Base-by-base conservation (phyloP, 2,797 vertebrate genomes). In the Cebuella pygmaea region DNA sequence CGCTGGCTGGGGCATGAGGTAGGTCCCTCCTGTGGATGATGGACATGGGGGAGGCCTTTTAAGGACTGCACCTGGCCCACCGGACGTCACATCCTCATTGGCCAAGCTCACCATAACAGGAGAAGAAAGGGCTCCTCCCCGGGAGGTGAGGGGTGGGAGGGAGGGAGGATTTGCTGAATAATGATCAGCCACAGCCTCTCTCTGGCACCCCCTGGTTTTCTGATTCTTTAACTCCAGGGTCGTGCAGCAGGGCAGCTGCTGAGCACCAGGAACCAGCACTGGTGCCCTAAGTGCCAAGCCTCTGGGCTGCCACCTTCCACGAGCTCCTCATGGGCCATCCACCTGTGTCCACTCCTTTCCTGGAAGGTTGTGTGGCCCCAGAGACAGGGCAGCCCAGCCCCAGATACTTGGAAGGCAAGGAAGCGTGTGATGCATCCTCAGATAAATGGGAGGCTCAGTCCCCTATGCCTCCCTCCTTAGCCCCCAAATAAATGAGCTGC, bases 401-500 rank as follows among this genome's bases (percentile, higher is more conserved):
- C 44, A 10, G 59, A 30, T 9, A 27, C 6, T 1, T 55, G 44
- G 36, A 20, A 1, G 85, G 27, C 8, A 0, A 30, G 61, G 50
- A 14, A 24, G 36, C n/a, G 4, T 30, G 33, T 1, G 11, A 30
- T 1, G 17, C 10, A 0, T n/a, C 3, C 0, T 30, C n/a, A 81
- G 94, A 88, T n/a, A 79, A 55, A 83, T 33, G 41, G 14, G 72
- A 59, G 61, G 3, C 79, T n/a, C 17, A 1, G 36, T 19, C 3
- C 75, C 22, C 50, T 0, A 0, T 12, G 0, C 26, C 39, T 36
- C 19, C 19, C 86, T 30, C 20, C 46, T 41, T 19, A 2, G 2
- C n/a, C 55, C 83, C 74, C 7, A 39, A 22, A 97, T 19, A 59
- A 82, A 95, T 39, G 78, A 50, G 36, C 96, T 83, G 92, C 79